These are phyloP conservation scores for Poeciliopsis presidionis DNA, from an alignment of 2,797 vertebrate species.

Conservation along the genomic window DNA sequence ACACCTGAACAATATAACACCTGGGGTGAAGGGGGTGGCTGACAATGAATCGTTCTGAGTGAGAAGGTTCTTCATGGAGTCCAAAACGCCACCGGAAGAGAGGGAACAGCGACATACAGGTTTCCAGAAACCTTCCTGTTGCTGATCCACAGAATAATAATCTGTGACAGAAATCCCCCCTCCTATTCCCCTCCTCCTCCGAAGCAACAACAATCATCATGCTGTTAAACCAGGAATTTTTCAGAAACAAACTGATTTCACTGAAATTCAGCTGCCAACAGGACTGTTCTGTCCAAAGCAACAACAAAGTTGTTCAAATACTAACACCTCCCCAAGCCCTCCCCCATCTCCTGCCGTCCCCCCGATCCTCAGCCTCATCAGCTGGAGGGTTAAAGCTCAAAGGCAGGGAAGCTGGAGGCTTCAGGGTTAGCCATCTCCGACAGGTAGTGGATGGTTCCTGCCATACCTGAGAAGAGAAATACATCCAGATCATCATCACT, in stretches of 20 bases:
- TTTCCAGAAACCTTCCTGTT: not conserved
- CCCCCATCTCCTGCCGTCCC: not conserved
- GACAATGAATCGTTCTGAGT: not conserved
- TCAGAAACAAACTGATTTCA: not conserved
- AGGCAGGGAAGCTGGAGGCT: slow-evolving; percentile 90
- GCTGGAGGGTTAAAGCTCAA: slow-evolving; percentile 86
- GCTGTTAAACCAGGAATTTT: not conserved
- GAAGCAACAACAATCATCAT: not conserved
- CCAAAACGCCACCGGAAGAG: not conserved
- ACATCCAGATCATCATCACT: no score
- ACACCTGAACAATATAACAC: not conserved
- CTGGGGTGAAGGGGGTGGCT: not conserved
- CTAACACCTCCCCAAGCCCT: no score
- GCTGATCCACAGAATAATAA: not conserved
- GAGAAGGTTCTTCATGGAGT: not conserved
- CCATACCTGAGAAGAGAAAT: slow-evolving; percentile 88
- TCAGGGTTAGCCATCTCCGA: slow-evolving; percentile 89
- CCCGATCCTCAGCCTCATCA: slow-evolving; percentile 4
- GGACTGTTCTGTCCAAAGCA: not conserved
- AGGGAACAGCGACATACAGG: not conserved
- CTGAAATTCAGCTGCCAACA: not conserved
- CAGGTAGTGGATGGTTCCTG: slow-evolving; percentile 93
- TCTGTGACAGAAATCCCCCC: no score
- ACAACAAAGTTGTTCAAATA: not conserved
- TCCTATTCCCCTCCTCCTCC: no score